These are phyloP conservation scores for Astyanax mexicanus DNA, from an alignment of 2,797 vertebrate species.

Conservation along the genomic window DNA sequence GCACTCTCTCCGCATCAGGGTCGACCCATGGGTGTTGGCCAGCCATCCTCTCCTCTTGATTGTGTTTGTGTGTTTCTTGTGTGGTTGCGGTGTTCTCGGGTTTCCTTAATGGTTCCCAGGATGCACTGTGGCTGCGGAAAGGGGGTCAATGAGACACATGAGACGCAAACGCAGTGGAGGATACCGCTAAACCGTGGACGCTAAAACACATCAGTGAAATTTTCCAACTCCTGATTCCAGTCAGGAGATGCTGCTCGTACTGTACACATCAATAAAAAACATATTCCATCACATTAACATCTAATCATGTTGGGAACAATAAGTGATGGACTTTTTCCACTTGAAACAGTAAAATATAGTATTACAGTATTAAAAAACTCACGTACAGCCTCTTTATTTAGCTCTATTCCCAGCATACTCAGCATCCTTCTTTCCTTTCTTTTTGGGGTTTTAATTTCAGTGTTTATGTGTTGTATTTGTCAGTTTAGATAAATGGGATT, in stretches of 20 bases:
- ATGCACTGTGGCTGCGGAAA: conserved; percentile 83
- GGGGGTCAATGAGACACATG: conserved; percentile 80
- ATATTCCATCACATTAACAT: conserved; percentile 42
- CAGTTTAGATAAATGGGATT: no score
- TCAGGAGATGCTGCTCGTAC: background rate
- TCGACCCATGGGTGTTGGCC: conserved; percentile 50
- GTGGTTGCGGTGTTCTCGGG: conserved; percentile 81
- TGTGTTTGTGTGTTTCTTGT: conserved; percentile 82
- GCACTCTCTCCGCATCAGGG: conserved; percentile 62
- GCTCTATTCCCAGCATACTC: no score
- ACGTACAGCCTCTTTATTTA: no score
- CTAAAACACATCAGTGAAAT: conserved; percentile 26
- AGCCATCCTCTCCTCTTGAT: conserved; percentile 61
- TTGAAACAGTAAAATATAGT: no score
- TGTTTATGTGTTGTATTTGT: no score
- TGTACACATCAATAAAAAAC: conserved; percentile 44
- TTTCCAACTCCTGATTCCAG: conserved; percentile 40
- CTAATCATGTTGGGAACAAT: conserved; percentile 24
- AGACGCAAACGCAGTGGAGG: conserved; percentile 76
- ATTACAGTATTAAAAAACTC: no score
- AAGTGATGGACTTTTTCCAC: no score
- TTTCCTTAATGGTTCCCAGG: conserved; percentile 87
- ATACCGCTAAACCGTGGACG: conserved; percentile 50
- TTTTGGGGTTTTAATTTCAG: no score
- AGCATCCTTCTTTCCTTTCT: no score